These are phyloP conservation scores for Suricata suricatta DNA, from an alignment of 2,113 vertebrate genomes.

Conservation along the genomic window DNA sequence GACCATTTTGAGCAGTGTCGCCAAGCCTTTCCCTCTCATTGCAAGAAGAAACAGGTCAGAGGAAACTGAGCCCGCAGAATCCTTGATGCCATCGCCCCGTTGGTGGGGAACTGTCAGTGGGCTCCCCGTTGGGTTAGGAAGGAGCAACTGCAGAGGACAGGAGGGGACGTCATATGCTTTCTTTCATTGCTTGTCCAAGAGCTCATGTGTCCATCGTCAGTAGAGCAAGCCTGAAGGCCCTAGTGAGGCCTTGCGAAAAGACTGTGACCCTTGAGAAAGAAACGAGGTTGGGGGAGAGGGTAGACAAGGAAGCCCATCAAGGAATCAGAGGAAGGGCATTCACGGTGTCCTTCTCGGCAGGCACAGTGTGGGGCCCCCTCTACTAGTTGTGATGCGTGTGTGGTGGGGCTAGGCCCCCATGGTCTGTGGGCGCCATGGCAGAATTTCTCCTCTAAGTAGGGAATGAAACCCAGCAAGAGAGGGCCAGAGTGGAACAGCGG, in stretches of 20 bases:
- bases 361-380: not conserved
- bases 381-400: not conserved
- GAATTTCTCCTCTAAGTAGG: not conserved
- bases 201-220: not conserved
- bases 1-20: not conserved
- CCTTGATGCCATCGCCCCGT: not conserved
- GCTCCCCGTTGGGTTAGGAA: not conserved
- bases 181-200: not conserved
- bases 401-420: rapidly evolving
- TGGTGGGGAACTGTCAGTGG: not conserved
- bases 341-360: not conserved
- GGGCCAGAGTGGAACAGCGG: too few species aligned
- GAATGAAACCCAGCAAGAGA: not conserved
- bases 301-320: not conserved
- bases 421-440: not conserved
- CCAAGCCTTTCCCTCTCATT: not conserved
- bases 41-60: not conserved
- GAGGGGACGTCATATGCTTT: not conserved
- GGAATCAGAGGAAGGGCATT: not conserved
- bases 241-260: not conserved
- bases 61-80: not conserved
- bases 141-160: not conserved
- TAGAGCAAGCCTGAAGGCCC: not conserved
- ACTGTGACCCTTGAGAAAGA: not conserved
- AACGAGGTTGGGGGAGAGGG: rapidly evolving